Percentiles rank a stretch among this genome's conserved stretches.
Evolutionary conservation across 1,140 invertebrate genomes (phyloP).

Genomic region (Melanaphis sacchari): DNA sequence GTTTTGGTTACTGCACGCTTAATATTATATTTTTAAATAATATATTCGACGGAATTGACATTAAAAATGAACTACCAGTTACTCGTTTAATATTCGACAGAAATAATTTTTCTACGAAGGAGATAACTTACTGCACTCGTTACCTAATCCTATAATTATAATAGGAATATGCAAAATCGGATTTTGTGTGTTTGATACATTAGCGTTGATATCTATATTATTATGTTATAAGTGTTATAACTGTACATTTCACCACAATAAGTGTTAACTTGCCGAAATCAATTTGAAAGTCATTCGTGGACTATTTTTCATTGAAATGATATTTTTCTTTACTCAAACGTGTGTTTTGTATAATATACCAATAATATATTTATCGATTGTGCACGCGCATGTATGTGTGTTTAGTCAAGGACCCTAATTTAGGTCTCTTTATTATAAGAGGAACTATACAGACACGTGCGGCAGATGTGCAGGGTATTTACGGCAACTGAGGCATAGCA

Average conservation of each 20-base stretch:
- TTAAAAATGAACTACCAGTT: background rate
- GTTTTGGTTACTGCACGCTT: background rate
- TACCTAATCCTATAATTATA: background rate
- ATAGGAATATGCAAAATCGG: background rate
- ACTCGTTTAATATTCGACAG: background rate
- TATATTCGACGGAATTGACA: background rate
- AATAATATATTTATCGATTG: constrained; percentile 12
- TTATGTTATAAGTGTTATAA: background rate
- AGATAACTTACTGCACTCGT: background rate
- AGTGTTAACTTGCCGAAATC: background rate
- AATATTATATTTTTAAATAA: background rate
- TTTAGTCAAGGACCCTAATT: constrained; percentile 46
- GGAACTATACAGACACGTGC: constrained; percentile 28
- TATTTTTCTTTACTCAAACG: background rate
- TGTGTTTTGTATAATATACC: background rate
- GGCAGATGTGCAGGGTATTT: constrained; percentile 30
- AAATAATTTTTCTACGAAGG: background rate
- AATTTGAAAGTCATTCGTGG: background rate
- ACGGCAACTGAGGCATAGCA: background rate
- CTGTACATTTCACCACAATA: too few relatives aligned
- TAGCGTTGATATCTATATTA: background rate
- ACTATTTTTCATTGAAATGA: background rate
- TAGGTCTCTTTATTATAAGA: constrained; percentile 37
- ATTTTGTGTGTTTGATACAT: background rate
- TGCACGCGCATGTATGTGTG: background rate